A percentile compares a stretch with the other conserved stretches of the same genome.
Evolutionary conservation across 2,797 vertebrate species (phyloP).

Genomic region (Oceanodroma leucorhoa): DNA sequence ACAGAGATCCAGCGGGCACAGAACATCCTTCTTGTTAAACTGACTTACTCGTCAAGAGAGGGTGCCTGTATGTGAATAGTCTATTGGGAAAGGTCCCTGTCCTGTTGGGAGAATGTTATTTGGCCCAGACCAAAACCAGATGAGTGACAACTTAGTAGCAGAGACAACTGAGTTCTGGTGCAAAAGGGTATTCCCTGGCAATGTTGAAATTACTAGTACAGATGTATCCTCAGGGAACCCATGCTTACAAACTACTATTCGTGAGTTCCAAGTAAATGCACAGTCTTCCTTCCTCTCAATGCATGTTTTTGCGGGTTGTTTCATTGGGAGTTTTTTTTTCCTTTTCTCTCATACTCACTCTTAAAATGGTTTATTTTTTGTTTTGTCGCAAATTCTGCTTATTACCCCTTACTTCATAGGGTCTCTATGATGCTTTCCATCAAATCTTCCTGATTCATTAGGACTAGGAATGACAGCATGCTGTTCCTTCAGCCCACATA

Average conservation of each 20-base stretch:
- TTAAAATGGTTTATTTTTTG: neutral
- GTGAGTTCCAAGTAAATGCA: neutral
- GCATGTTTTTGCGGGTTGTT: neutral
- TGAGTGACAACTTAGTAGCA: neutral
- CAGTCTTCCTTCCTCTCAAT: neutral
- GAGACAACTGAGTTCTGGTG: neutral
- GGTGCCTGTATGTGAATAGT: neutral
- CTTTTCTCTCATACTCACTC: neutral
- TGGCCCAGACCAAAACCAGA: neutral
- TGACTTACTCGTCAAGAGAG: neutral
- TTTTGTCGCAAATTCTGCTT: neutral
- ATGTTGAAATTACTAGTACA: neutral
- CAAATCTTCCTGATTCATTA: slow-evolving; percentile 19
- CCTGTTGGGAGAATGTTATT: neutral
- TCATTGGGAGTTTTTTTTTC: rapidly evolving
- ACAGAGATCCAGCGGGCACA: neutral
- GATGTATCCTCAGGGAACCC: neutral
- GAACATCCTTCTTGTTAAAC: neutral
- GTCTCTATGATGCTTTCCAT: neutral
- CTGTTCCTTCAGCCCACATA: slow-evolving; percentile 38
- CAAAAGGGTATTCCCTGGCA: neutral
- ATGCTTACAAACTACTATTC: neutral
- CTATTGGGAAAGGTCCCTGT: neutral
- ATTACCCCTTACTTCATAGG: neutral
- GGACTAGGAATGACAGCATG: neutral